A percentile compares a stretch with the other conserved stretches of the same genome.
These are phyloP conservation scores for Cheirogaleus medius DNA, from an alignment of 2,113 vertebrate species.

Conservation along the genomic window DNA sequence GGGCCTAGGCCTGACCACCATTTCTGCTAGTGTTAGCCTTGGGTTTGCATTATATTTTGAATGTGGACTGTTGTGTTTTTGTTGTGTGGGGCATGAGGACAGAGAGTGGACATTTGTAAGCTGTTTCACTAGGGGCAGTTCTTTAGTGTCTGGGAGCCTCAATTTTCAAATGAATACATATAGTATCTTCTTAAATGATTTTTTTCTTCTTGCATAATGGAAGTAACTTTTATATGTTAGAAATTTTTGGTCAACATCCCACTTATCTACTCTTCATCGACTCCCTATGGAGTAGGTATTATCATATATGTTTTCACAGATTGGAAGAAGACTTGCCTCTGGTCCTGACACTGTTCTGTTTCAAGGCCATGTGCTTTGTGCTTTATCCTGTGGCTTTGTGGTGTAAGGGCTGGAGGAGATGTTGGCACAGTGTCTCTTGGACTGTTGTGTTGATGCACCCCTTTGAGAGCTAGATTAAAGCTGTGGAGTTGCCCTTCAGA, in stretches of 20 bases:
- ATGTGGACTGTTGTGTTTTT: background rate
- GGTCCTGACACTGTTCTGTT: background rate
- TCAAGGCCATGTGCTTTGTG: background rate
- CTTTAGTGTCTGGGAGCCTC: background rate
- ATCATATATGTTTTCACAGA: background rate
- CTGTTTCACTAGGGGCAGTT: background rate
- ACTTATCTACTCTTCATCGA: background rate
- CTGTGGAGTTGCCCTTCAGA: background rate
- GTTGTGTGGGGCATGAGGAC: background rate
- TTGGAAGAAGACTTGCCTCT: background rate
- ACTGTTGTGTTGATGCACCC: background rate
- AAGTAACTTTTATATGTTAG: background rate
- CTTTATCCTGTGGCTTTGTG: background rate
- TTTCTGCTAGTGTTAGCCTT: background rate
- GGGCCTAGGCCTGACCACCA: background rate
- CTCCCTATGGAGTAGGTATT: background rate
- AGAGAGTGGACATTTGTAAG: background rate
- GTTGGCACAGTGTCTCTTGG: background rate
- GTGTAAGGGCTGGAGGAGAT: background rate
- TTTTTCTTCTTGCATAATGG: background rate
- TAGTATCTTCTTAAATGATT: background rate
- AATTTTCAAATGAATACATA: background rate
- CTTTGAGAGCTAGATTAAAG: background rate
- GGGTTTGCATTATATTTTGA: background rate
- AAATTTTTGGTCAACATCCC: background rate